Conservation (phyloP, 2,113 vertebrate species). For the Lepisosteus oculatus region DNA sequence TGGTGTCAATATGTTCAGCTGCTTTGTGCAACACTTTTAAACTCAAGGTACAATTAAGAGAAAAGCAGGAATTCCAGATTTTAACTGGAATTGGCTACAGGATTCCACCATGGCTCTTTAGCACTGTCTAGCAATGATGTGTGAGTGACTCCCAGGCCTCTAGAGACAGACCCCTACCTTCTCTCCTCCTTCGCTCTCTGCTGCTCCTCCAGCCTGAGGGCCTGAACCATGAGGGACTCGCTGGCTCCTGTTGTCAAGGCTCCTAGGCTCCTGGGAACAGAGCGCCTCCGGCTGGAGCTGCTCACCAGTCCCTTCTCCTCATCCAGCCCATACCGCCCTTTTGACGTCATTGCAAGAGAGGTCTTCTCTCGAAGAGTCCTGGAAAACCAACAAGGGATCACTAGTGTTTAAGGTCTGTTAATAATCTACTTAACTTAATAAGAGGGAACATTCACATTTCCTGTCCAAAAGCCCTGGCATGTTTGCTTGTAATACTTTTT, state of each 20-base stretch:
- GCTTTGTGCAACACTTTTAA: too few relatives aligned
- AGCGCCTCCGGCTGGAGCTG: constrained; percentile 81
- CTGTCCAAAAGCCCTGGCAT: too few relatives aligned
- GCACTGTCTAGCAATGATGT: too few relatives aligned
- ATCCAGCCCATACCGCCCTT: constrained; percentile 79
- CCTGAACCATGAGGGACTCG: constrained; percentile 92
- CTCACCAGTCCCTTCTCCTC: constrained; percentile 75
- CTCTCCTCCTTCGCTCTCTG: constrained; percentile 90
- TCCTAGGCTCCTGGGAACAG: constrained; percentile 74
- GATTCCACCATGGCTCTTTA: not conserved
- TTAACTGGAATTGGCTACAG: too few relatives aligned
- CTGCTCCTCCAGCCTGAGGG: constrained; percentile 87
- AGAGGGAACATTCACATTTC: too few relatives aligned
- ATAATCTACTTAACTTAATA: too few relatives aligned
- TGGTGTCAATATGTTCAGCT: too few relatives aligned
- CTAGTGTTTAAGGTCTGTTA: not conserved
- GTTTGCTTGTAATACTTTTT: too few relatives aligned
- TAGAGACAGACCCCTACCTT: constrained; percentile 63
- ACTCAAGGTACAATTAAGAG: too few relatives aligned
- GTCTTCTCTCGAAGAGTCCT: constrained; percentile 92
- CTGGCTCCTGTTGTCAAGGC: constrained; percentile 77
- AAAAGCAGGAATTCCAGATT: too few relatives aligned
- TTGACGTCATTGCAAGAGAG: constrained; percentile 81
- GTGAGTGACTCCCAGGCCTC: too few relatives aligned
- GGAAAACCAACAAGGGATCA: constrained; percentile 32